A percentile compares a stretch with the other conserved stretches of the same genome.
Conservation (phyloP, 2,113 vertebrate genomes). For the Siphamia tubifer region DNA sequence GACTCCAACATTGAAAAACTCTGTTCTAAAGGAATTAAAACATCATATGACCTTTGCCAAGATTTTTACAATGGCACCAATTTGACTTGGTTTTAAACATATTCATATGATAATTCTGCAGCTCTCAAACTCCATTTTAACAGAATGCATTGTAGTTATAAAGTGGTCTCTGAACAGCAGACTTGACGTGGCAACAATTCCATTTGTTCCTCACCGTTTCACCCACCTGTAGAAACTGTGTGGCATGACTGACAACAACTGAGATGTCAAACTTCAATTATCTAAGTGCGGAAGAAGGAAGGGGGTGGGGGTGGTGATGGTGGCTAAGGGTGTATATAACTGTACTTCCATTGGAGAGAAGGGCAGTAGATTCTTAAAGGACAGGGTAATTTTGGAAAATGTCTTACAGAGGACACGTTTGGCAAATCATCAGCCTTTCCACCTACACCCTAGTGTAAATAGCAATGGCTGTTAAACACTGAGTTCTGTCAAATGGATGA, state of each 20-base stretch:
- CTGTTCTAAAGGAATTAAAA: no score
- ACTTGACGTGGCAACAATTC: not conserved
- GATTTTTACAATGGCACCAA: no score
- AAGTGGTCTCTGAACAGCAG: conserved; percentile 4
- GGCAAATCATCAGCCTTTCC: conserved; percentile 28
- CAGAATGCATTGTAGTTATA: not conserved
- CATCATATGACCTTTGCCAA: no score
- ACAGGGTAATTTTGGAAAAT: conserved; percentile 48
- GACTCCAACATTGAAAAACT: no score
- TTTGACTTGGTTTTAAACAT: no score
- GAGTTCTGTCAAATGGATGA: not conserved
- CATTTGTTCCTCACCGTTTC: not conserved
- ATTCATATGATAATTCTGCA: not conserved
- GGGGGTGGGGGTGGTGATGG: not conserved
- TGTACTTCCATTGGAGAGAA: not conserved
- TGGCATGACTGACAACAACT: not conserved
- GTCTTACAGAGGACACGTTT: conserved; percentile 14
- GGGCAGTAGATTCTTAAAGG: conserved; percentile 11
- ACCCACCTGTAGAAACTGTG: not conserved
- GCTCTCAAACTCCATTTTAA: not conserved
- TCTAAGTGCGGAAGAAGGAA: not conserved
- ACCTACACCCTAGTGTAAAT: not conserved
- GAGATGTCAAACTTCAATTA: not conserved
- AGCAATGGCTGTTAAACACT: not conserved
- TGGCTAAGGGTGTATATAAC: conserved; percentile 1